Base-by-base conservation (phyloP, 2,888 invertebrate genomes). In the Cryptosula pallasiana region DNA sequence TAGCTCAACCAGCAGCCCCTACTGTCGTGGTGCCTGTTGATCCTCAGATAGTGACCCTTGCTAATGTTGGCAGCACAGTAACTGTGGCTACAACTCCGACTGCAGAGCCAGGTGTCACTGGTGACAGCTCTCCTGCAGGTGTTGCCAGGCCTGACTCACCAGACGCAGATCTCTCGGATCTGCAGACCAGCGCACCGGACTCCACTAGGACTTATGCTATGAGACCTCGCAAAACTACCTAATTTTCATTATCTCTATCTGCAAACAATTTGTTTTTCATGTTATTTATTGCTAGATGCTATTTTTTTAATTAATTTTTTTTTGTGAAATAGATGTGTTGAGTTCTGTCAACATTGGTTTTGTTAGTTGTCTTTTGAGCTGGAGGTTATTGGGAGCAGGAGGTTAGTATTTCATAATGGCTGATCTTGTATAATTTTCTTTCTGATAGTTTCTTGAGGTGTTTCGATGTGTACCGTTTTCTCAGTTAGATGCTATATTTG, bases 81-180 rank as follows among this genome's bases (percentile, higher is more conserved):
- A 63, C 63, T 9, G 34, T 63, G n/a, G 63, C 63, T 32, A 63
- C 63, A 27, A 63, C 63, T 5, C 63, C 63, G n/a, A 32, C 63
- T 3, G 3, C 63, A 25, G 57, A 16, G n/a, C 5, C 25, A 25
- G 23, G 3, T 23, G 5, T 63, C n/a, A 5, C 63, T 5, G 32
- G 27, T 9, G 25, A 20, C n/a, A 63, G 63, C n/a, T 9, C 63
- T 27, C 63, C 63, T 13, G 13, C 29, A 29, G 9, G 29, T 63
- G 25, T 32, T 9, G 63, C 13, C 9, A 2, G 34, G n/a, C 27
- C 63, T 9, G 63, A 63, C 63, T 63, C 63, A 29, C 63, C 63
- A 25, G 63, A 25, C 13, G 25, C 63, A 2, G 63, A 63, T 5
- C 32, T 63, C 2, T 27, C 63, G 2, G 63, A 63, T n/a, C 13